Evolutionary conservation across 2,888 invertebrate genomes (phyloP), one percentile per base, ranked within the genome.

Genomic region (Eristalis intricaria): DNA sequence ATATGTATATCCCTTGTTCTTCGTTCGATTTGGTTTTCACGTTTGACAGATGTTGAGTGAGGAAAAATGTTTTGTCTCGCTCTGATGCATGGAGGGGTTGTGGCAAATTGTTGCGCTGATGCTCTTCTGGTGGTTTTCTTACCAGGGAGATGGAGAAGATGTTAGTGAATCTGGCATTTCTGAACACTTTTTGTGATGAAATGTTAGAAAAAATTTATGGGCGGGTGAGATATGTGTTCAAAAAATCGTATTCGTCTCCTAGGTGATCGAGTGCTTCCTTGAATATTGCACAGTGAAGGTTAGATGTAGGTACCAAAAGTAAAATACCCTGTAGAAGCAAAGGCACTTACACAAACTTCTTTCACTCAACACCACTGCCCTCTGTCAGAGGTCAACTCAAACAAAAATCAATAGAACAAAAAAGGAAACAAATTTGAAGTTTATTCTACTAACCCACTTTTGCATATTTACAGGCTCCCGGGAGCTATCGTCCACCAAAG

Each of bases 371-470:
- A 50, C 35, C 8, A 66, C 22, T 66, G 86, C 78, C 78, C 82
- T 82, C 86, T 86, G 38, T 63, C 19, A 40, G 61, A 71, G 66
- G 65, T 58, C 65, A 82, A 66, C 19, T 13, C 5, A n/a, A 79
- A 38, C 43, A 68, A 64, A 87, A 87, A 87, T 87, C 87, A 73
- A 87, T 87, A 87, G 43, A 43, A 43, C n/a, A 43, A n/a, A 15
- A 50, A 50, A 19, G n/a, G 64, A 69, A 68, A 56, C 35, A 58
- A 29, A 71, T 80, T 80, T 87, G 87, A 87, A 87, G 87, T 87
- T 87, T 87, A 84, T 40, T 60, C 78, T 71, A 87, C 22, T 87
- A 83, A 87, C 87, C 76, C 79, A 87, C 2, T 79, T 84, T 74
- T 71, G 83, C 83, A 80, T 84, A 83, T 79, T 87, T 83, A 80